These are phyloP conservation scores for Tethea ocularis DNA, from an alignment of 2,888 invertebrate species.

Conservation along the genomic window DNA sequence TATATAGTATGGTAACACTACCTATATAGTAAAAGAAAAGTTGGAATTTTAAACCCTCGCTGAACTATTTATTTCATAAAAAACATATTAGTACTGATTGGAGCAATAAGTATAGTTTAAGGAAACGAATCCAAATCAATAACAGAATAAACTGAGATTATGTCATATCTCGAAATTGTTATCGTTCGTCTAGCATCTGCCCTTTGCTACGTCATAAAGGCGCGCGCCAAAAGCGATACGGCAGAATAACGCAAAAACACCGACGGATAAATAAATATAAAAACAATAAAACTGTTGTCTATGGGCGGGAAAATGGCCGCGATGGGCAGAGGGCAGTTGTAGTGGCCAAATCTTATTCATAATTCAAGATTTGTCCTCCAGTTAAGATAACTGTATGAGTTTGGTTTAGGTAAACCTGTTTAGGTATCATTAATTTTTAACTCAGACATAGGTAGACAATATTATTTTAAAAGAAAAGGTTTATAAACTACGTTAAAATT, in stretches of 20 bases:
- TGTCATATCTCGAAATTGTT: constrained; percentile 42
- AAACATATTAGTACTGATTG: too few relatives aligned
- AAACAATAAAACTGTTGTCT: constrained; percentile 83
- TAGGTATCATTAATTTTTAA: too few relatives aligned
- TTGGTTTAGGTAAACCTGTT: neutral
- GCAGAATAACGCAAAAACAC: constrained; percentile 67
- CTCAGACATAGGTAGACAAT: too few relatives aligned
- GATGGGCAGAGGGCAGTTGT: constrained; percentile 62
- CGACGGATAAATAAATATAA: constrained; percentile 81
- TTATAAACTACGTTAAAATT: too few relatives aligned
- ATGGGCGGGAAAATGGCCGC: constrained; percentile 78
- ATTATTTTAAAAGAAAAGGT: too few relatives aligned
- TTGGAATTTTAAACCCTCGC: too few relatives aligned
- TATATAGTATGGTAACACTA: too few relatives aligned
- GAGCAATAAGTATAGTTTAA: too few relatives aligned
- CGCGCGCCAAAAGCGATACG: constrained; percentile 62
- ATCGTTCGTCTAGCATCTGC: constrained; percentile 39
- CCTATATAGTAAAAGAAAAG: too few relatives aligned
- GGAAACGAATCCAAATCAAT: neutral
- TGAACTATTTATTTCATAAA: too few relatives aligned
- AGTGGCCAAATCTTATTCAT: constrained; percentile 44
- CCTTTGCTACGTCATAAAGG: constrained; percentile 69
- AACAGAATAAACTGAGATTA: constrained; percentile 5
- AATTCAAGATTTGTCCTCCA: constrained; percentile 3
- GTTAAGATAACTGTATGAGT: constrained; percentile 6